Base-by-base conservation (phyloP, 1,140 invertebrate species). In the Scaptomyza graminum region DNA sequence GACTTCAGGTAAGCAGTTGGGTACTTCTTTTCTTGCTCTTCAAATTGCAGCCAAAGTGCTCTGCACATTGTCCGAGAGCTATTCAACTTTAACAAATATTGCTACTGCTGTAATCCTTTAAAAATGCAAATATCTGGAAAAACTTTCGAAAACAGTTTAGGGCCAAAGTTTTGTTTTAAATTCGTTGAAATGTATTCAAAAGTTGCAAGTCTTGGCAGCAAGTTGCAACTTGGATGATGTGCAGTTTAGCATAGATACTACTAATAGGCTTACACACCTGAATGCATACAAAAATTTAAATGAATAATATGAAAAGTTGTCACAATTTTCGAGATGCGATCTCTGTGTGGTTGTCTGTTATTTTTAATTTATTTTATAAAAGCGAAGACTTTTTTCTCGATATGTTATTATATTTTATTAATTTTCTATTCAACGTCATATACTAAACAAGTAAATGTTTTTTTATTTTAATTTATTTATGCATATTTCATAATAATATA, bases 121-220 rank as follows among this genome's bases (percentile, higher is more conserved):
- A 34, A 9, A 13, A 55, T 49, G 16, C 50, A 49, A 50, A 63
- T 49, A 41, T 25, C 44, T 31, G 11, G n/a, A 34, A 28, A 34
- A 51, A 60, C 15, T 67, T 67, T 34, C 15, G 2, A 3, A 41
- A 60, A 34, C 44, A 46, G 55, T 64, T 55, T 55, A 8, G 2
- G n/a, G 0, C 15, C 18, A 62, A 61, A 56, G 39, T 62, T 63
- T 63, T 63, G 11, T 22, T 71, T 71, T 5, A 22, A 66, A 44
- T 50, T 16, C 46, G 37, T 46, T 51, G 37, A 44, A 52, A 59
- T 37, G 60, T 51, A 49, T 44, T 9, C 1, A 5, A 43, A 55
- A 70, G 22, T 56, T 50, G 12, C 25, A 60, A 52, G 13, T 28
- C 37, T 50, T 50, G 12, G 22, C n/a, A 13, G 18, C 37, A n/a